phyloP scores from a whole-genome alignment of 2,888 invertebrate species.

The Drosophila yooni region DNA sequence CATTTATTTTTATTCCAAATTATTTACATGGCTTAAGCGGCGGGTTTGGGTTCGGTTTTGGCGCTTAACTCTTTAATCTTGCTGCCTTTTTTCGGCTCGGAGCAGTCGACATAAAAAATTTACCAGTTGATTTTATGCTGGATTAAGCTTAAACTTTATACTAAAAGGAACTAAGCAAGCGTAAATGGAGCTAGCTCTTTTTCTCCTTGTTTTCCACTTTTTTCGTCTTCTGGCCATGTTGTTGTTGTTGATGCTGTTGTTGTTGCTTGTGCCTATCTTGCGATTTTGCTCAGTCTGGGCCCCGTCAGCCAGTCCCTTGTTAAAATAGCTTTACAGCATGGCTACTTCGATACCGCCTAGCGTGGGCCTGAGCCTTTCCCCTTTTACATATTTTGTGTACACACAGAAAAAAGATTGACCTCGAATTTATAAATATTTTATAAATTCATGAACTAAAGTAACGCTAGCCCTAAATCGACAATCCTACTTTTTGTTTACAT shows the following conservation, averaged over 20 bases:
- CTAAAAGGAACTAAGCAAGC: conserved; percentile 82
- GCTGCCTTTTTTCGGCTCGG: conserved; percentile 55
- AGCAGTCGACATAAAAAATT: conserved; percentile 74
- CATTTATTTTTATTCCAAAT: conserved; percentile 29
- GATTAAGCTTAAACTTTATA: conserved; percentile 82
- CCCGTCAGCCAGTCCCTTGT: conserved; percentile 62
- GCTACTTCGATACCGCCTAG: conserved; percentile 54
- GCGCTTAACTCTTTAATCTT: conserved; percentile 79
- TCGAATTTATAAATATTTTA: conserved; percentile 1
- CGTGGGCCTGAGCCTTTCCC: conserved; percentile 43
- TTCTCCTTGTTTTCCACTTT: conserved; percentile 24
- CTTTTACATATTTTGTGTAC: conserved; percentile 42
- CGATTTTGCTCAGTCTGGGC: conserved; percentile 40
- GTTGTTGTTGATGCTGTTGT: conserved; percentile 20
- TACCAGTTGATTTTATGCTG: conserved; percentile 82
- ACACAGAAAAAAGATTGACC: neutral
- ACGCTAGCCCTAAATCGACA: neutral
- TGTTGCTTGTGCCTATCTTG: conserved; percentile 46
- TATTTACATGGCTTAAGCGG: conserved; percentile 29
- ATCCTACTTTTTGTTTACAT: neutral
- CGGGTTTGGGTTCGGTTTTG: conserved; percentile 37
- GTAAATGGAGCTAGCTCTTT: conserved; percentile 65
- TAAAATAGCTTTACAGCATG: conserved; percentile 75
- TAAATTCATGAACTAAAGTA: neutral
- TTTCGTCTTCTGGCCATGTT: conserved; percentile 8